phyloP scores from a whole-genome alignment of 2,888 invertebrate species.

The Deroplatys truncata region DNA sequence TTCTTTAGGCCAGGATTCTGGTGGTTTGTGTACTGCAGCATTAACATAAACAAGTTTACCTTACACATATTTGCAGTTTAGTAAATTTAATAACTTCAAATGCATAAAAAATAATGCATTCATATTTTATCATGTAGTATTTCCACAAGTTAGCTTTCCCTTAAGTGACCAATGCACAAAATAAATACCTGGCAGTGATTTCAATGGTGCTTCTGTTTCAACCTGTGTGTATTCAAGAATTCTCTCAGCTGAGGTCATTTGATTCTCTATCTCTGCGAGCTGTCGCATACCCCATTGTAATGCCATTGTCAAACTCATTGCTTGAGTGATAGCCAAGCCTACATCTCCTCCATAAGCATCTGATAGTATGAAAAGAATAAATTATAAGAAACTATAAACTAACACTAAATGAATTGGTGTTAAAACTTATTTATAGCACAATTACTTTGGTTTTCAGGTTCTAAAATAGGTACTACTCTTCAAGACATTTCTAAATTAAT shows the following conservation, averaged over 20 bases:
- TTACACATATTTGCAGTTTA: too few relatives aligned
- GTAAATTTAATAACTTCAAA: too few relatives aligned
- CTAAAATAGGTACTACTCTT: too few relatives aligned
- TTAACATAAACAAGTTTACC: neutral
- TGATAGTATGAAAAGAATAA: neutral
- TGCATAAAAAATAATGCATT: too few relatives aligned
- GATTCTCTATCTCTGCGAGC: slow-evolving; percentile 46
- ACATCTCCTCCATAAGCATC: slow-evolving; percentile 36
- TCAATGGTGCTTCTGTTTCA: slow-evolving; percentile 42
- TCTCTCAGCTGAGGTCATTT: slow-evolving; percentile 48
- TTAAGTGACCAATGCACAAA: too few relatives aligned
- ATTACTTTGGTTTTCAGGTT: too few relatives aligned
- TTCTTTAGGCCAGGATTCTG: slow-evolving; percentile 36
- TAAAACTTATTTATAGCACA: too few relatives aligned
- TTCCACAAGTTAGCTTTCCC: too few relatives aligned
- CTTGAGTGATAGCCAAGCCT: slow-evolving; percentile 41
- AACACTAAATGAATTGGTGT: too few relatives aligned
- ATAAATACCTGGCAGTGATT: slow-evolving; percentile 35
- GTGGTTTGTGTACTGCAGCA: slow-evolving; percentile 32
- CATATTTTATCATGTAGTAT: too few relatives aligned
- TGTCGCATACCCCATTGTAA: slow-evolving; percentile 53
- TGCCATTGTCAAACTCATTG: slow-evolving; percentile 47
- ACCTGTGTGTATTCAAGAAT: slow-evolving; percentile 50
- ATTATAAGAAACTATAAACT: neutral
- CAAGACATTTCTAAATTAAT: too few relatives aligned